Evolutionary conservation across 2,888 invertebrate genomes (phyloP).

Genomic region (Eristalinus aeneus): DNA sequence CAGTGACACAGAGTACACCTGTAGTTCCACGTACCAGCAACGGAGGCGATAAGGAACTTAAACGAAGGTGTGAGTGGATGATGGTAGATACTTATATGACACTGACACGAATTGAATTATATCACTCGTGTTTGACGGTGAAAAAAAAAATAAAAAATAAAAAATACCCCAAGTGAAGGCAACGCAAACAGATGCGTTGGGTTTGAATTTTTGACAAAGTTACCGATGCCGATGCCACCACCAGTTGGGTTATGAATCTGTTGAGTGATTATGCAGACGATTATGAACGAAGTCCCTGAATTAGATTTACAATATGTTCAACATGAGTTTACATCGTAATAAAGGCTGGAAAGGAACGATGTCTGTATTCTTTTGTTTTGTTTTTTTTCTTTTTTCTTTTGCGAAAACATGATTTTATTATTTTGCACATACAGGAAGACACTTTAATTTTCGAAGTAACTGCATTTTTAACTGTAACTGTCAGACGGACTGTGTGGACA

Average conservation of each 20-base stretch:
- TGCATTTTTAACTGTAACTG: too few species aligned
- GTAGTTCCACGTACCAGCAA: background rate
- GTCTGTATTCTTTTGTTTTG: too few species aligned
- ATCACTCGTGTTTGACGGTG: background rate
- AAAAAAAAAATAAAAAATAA: background rate
- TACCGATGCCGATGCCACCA: background rate
- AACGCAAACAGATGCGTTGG: background rate
- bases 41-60: background rate
- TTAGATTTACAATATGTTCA: background rate
- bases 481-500: too few species aligned
- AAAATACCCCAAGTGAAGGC: background rate
- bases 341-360: background rate
- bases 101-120: background rate
- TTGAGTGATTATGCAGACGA: background rate
- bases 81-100: background rate
- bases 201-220: too few species aligned
- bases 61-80: background rate
- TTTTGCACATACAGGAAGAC: too few species aligned
- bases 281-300: background rate
- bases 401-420: too few species aligned
- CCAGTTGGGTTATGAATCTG: background rate
- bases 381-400: too few species aligned
- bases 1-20: background rate
- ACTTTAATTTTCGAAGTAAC: too few species aligned
- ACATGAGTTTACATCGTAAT: background rate